Evolutionary conservation across 1,140 invertebrate genomes (phyloP), one percentile per base, ranked within the genome.

Genomic region (Cherax quadricarinatus): DNA sequence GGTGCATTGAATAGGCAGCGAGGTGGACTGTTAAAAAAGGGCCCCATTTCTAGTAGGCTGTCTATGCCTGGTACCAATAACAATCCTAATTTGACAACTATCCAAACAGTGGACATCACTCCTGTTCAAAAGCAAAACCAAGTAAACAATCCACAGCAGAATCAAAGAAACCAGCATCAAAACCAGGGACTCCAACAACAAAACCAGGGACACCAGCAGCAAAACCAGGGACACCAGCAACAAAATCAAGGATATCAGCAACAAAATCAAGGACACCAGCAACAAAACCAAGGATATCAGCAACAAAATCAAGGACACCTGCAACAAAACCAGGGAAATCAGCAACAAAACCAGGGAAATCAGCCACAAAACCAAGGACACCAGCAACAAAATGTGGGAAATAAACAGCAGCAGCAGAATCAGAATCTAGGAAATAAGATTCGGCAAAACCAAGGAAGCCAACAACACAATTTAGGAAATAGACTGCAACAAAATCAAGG

Each of bases 51-150:
- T n/a, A 81, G 73, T 53, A 62, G 90, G 2, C 79, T 91, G 14
- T 91, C 90, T 24, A 91, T 91, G 90, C 90, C 90, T 6, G 49
- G 57, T 62, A 18, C 57, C 30, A 91, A 86, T 66, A 51, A 14
- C 66, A 90, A 90, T 49, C 88, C 88, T 0, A 90, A 90, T 60
- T 73, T 91, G 18, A 91, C 90, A 51, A 91, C 90, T 60, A 91
- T 91, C 57, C 81, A 91, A 57, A 91, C 90, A 30, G 90, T 91
- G 49, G 90, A 91, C 79, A 91, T 91, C 4, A 57, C 18, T 16
- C 51, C 48, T 24, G 66, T 81, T 24, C 75, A 62, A 18, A 62
- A 88, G 53, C 86, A 91, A 66, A 82, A 81, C 21, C 90, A 82
- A 62, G 83, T 48, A 6, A 81, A 75, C 49, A 80, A 80, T 16